Evolutionary conservation across 1,140 invertebrate species (phyloP), one percentile per base, ranked within the genome.

Genomic region (Cydia pomonella): DNA sequence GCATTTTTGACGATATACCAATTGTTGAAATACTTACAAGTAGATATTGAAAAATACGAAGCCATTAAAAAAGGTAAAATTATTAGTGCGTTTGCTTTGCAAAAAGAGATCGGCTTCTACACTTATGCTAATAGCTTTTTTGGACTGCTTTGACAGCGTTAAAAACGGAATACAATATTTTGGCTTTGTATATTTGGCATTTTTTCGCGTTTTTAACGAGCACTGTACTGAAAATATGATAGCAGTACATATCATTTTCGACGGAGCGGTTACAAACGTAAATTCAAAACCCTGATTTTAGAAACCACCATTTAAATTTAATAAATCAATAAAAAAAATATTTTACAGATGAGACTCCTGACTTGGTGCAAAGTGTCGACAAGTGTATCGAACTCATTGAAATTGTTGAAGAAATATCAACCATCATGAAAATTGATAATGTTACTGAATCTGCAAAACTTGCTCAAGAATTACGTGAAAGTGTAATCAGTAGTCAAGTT

Each of bases 311-410:
- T 23, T 69, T n/a, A n/a, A n/a, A n/a, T n/a, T n/a, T n/a, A n/a
- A n/a, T n/a, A n/a, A n/a, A n/a, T 21, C 50, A 77, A 74, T 29
- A 75, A n/a, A 63, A 59, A 63, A 27, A 53, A 72, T 62, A 21
- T 47, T 29, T 84, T 82, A 72, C 81, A 85, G 85, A 77, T 53
- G 80, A 81, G 71, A 13, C 75, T 29, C 21, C 80, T 62, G 53
- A 80, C 3, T 77, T 89, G n/a, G 69, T 89, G 62, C 82, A 90
- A 72, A 83, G 87, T 74, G 84, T 91, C 33, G 83, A 90, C 38
- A 81, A 89, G 25, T 88, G 87, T 47, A 86, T 90, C 72, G 82
- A 90, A 81, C 74, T 87, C 13, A 80, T 88, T 21, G 85, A 90
- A 79, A 84, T 84, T 44, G 80, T 88, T 50, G 87, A 90, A 80